Base-by-base conservation (phyloP, 37 sponge, comb jelly and placozoan species). In the Amphimedon queenslandica region DNA sequence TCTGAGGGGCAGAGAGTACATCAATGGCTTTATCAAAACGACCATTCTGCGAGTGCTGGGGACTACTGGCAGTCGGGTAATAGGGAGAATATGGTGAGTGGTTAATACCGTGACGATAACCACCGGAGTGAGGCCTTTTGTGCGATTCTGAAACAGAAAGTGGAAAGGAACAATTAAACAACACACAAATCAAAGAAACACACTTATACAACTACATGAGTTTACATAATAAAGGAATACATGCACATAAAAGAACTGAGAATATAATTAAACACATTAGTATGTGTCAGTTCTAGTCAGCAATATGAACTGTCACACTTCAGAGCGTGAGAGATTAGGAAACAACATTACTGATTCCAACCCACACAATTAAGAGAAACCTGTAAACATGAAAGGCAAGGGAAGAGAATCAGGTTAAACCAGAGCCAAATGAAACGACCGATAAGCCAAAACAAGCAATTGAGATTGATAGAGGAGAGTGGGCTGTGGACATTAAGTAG, bases 1-100 rank as follows among this genome's bases (percentile, higher is more conserved):
- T 69, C 53, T 63, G 75, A 67, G 67, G 71, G 64, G 41, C 69
- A 64, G 42, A 18, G 53, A 47, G 13, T 18, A 18, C 53, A 18
- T 47, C 13, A 18, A 13, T 18, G 13, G 13, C 13, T 8, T 8
- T 18, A 13, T 18, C 53, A 47, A 18, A 13, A 18, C 53, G 53
- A 13, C 53, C 53, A 47, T 47, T 47, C 8, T 8, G 8, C 13
- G 8, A 13, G 8, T 8, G 53, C 13, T 8, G 13, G 13, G 8
- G 8, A 47, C 13, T 18, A 47, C 53, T 47, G 13, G 13, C 53
- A 18, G 13, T 13, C 13, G 13, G 8, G 53, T 8, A 47, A 13
- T 47, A 18, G 13, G 13, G 13, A 47, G 53, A 18, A 13, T 47
- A 13, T 47, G 53, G 53, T 47, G 53, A 47, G 13, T 47, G 53